A percentile compares a stretch with the other conserved stretches of the same genome.
These are phyloP conservation scores for Argya squamiceps DNA, from an alignment of 2,797 vertebrate genomes.

Conservation along the genomic window DNA sequence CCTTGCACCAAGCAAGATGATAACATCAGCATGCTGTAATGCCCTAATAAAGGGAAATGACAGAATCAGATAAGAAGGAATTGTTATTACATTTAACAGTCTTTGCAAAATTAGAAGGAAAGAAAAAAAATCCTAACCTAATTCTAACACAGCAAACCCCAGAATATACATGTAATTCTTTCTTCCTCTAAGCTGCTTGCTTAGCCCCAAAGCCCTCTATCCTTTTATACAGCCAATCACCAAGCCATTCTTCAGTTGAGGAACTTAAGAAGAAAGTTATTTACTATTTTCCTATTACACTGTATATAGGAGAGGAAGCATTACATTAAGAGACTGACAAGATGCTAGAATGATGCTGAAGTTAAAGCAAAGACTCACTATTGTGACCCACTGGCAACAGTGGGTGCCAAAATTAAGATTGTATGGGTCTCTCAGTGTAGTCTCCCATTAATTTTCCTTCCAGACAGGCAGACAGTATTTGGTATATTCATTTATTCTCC, in stretches of 20 bases:
- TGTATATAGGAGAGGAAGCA: background rate
- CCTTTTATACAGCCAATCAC: background rate
- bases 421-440: background rate
- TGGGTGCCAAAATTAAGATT: background rate
- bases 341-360: background rate
- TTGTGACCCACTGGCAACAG: background rate
- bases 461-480: background rate
- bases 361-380: background rate
- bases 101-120: slow-evolving; percentile 7
- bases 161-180: background rate
- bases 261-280: background rate
- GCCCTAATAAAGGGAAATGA: slow-evolving; percentile 80
- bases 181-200: background rate
- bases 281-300: background rate
- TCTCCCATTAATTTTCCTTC: background rate
- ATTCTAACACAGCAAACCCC: background rate
- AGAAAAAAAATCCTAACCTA: background rate
- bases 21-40: slow-evolving; percentile 89
- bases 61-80: background rate
- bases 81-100: background rate
- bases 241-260: background rate
- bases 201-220: background rate
- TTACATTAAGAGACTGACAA: background rate
- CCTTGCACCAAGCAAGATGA: slow-evolving; percentile 91
- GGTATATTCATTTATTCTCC: background rate